A percentile compares a stretch with the other conserved stretches of the same genome.
Evolutionary conservation across 2,113 vertebrate species (phyloP).

Genomic region (Capra hircus): DNA sequence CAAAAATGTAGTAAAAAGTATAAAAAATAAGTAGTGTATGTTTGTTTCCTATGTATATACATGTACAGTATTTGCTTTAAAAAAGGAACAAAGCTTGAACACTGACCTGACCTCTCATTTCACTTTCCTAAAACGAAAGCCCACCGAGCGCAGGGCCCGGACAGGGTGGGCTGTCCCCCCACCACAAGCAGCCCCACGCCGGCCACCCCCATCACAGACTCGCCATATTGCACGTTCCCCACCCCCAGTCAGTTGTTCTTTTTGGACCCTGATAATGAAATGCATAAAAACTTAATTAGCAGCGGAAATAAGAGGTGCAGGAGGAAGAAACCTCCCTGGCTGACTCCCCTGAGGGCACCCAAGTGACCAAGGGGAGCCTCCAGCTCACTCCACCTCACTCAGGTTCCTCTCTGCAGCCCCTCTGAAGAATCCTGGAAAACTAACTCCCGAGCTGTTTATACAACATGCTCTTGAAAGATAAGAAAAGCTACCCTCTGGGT

Average conservation of each 20-base stretch:
- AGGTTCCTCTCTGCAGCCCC: constrained; percentile 50
- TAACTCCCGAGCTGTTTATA: background rate
- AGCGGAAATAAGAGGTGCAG: constrained; percentile 77
- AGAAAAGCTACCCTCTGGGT: constrained; percentile 15
- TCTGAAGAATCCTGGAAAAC: constrained; percentile 44
- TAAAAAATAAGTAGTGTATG: constrained; percentile 82
- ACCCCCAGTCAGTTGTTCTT: constrained; percentile 78
- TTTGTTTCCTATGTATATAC: constrained; percentile 75
- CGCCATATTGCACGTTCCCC: constrained; percentile 76
- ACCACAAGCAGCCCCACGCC: background rate
- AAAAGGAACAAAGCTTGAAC: constrained; percentile 68
- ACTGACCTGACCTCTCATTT: constrained; percentile 62
- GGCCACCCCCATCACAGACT: background rate
- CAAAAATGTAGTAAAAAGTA: constrained; percentile 78
- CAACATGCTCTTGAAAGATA: background rate
- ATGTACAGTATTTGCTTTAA: constrained; percentile 73
- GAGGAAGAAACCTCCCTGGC: constrained; percentile 67
- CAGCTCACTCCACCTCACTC: background rate
- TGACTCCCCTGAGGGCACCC: constrained; percentile 28
- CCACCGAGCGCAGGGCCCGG: constrained; percentile 33
- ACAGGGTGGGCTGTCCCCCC: constrained; percentile 57
- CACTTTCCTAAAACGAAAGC: constrained; percentile 43
- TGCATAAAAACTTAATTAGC: constrained; percentile 80
- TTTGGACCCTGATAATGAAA: constrained; percentile 85
- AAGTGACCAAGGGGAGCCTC: background rate